Base-by-base conservation (phyloP, 2,797 vertebrate genomes). In the Sarcophilus harrisii region DNA sequence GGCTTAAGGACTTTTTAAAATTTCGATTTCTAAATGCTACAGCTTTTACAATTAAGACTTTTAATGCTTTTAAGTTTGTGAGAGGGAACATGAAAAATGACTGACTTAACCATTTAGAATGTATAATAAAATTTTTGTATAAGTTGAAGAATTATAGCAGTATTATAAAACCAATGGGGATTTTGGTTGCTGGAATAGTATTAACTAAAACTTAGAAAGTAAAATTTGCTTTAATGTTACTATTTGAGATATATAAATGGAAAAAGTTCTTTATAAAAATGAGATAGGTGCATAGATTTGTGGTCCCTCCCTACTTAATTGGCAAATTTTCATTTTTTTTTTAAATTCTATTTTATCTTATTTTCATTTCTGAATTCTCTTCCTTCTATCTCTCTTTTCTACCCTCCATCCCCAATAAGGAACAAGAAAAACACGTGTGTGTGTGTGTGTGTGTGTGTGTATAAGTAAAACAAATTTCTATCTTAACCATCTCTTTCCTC, bases 131-230 rank as follows among this genome's bases (percentile, higher is more conserved):
- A 30, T 92, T 58, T 66, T 92, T 92, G 21, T n/a, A 0, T 95
- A 45, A 91, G 38, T 62, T 18, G 89, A 27, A 73, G 28, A 90
- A 0, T 38, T 66, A 55, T 18, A n/a, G 30, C 58, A 60, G 12
- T 91, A 9, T 66, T 58, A n/a, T 90, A 55, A 27, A 57, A 91
- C 29, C 92, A 87, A 94, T 92, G 13, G 30, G 4, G 32, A 62
- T 32, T 62, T 62, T 5, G 93, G 95, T 90, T 96, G 8, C 73
- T 90, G 24, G 1, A 8, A 6, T 92, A 92, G 52, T 60, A 60
- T 29, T 60, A 90, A 90, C n/a, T 95, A 93, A 92, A 95, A 91
- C 92, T 93, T n/a, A 95, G 92, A 96, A 96, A 91, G 38, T 93
- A 5, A 96, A 96, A 94, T 58, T 81, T 12, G 90, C 2, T 93